Evolutionary conservation across 2,888 invertebrate species (phyloP).

Genomic region (Camptogramma bilineatum): DNA sequence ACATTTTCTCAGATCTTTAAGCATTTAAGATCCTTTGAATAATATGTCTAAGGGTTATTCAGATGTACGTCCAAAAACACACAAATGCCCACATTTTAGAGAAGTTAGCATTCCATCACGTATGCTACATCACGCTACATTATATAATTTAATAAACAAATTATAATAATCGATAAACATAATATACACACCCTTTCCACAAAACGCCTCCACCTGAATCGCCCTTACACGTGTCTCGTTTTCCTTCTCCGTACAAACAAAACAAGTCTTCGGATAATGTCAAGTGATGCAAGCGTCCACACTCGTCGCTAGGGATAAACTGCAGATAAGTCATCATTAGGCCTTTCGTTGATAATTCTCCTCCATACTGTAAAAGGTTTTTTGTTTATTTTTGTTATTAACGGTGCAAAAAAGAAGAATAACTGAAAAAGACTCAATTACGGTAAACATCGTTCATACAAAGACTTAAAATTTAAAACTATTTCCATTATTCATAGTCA

Average conservation of each 20-base stretch:
- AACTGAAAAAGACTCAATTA: too few relatives aligned
- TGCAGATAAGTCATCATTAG: slow-evolving; percentile 58
- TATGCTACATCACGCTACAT: neutral
- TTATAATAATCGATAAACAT: neutral
- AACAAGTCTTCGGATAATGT: slow-evolving; percentile 66
- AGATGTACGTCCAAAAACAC: too few relatives aligned
- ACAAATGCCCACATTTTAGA: too few relatives aligned
- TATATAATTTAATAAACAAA: neutral
- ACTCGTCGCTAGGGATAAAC: slow-evolving; percentile 53
- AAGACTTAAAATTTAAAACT: too few relatives aligned
- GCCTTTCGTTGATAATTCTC: slow-evolving; percentile 57
- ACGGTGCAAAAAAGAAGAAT: too few relatives aligned
- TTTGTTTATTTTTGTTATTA: too few relatives aligned
- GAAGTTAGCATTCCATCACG: neutral
- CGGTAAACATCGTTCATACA: too few relatives aligned
- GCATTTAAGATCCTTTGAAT: too few relatives aligned
- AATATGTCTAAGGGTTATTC: too few relatives aligned
- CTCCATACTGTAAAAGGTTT: slow-evolving; percentile 58
- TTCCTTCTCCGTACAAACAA: slow-evolving; percentile 69
- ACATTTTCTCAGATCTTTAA: too few relatives aligned
- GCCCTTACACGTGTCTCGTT: slow-evolving; percentile 67
- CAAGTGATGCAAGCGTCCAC: slow-evolving; percentile 53
- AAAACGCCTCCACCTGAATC: slow-evolving; percentile 73
- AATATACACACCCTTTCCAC: slow-evolving; percentile 64
- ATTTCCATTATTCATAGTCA: too few relatives aligned